Percentiles rank a stretch among this genome's conserved stretches.
Evolutionary conservation across 2,888 invertebrate genomes (phyloP).

Genomic region (Meta bourneti): DNA sequence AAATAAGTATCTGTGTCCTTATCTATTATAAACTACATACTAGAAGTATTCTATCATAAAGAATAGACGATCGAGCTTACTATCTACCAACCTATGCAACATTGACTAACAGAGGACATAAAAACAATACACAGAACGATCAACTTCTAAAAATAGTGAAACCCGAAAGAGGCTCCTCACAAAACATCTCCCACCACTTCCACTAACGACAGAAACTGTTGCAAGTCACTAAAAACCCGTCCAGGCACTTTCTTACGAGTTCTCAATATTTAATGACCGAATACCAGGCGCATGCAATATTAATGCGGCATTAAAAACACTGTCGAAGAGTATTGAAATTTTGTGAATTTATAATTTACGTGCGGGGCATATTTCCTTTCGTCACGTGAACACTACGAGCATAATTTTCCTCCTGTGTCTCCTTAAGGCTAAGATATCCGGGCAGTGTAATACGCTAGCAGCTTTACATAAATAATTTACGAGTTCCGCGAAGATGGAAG

Average conservation of each 20-base stretch:
- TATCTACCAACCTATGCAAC: too few relatives aligned
- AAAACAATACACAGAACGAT: too few relatives aligned
- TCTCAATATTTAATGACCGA: slow-evolving; percentile 41
- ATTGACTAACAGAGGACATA: too few relatives aligned
- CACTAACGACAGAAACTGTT: too few relatives aligned
- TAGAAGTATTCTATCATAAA: too few relatives aligned
- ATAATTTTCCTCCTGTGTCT: slow-evolving; percentile 48
- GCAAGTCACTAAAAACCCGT: background rate
- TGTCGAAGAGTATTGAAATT: slow-evolving; percentile 55
- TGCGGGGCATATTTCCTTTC: slow-evolving; percentile 40
- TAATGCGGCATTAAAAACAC: slow-evolving; percentile 54
- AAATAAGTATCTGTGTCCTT: too few relatives aligned
- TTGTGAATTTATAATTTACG: slow-evolving; percentile 61
- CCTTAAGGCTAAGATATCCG: slow-evolving; percentile 33
- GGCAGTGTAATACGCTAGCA: slow-evolving; percentile 29
- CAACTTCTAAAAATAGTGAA: too few relatives aligned
- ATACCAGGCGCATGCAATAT: slow-evolving; percentile 46
- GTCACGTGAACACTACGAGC: slow-evolving; percentile 22
- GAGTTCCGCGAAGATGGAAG: slow-evolving; percentile 1
- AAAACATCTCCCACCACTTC: too few relatives aligned
- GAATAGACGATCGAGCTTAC: too few relatives aligned
- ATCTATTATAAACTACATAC: too few relatives aligned
- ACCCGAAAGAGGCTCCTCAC: too few relatives aligned
- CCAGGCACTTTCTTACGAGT: slow-evolving; percentile 26
- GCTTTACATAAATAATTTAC: slow-evolving; percentile 59